These are phyloP conservation scores for Nesidiocoris tenuis DNA, from an alignment of 2,888 invertebrate species.

Conservation along the genomic window DNA sequence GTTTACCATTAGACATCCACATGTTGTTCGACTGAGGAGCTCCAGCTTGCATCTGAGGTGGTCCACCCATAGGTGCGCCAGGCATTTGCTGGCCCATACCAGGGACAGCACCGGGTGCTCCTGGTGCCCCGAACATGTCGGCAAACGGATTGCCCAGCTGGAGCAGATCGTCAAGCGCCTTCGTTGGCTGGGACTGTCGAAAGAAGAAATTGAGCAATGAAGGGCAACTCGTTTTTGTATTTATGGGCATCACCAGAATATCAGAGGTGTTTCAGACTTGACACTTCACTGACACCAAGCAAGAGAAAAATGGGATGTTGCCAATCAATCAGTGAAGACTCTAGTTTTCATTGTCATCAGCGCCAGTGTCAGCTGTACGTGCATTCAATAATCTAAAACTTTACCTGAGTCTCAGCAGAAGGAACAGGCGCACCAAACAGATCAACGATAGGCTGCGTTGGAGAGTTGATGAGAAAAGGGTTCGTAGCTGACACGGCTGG, in stretches of 20 bases:
- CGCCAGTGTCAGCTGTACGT: too few relatives aligned
- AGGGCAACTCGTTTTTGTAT: too few relatives aligned
- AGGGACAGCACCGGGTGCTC: conserved; percentile 52
- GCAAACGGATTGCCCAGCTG: conserved; percentile 90
- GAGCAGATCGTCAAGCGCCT: conserved; percentile 85
- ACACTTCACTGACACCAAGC: too few relatives aligned
- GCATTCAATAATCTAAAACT: too few relatives aligned
- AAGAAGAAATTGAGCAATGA: too few relatives aligned
- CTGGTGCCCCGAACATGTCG: conserved; percentile 69
- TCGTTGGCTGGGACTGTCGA: conserved; percentile 55
- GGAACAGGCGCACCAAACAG: conserved; percentile 63
- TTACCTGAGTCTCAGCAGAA: conserved; percentile 47
- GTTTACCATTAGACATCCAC: conserved; percentile 62
- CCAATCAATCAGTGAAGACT: neutral
- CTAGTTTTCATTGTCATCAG: too few relatives aligned
- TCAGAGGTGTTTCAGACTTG: too few relatives aligned
- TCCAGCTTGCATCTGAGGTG: conserved; percentile 48
- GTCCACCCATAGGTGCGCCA: conserved; percentile 19
- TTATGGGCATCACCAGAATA: too few relatives aligned
- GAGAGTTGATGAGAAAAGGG: conserved; percentile 74
- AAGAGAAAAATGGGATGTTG: too few relatives aligned
- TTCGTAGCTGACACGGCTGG: conserved; percentile 61
- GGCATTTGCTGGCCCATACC: conserved; percentile 35
- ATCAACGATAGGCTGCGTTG: conserved; percentile 73
- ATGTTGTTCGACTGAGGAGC: conserved; percentile 56